A percentile compares a stretch with the other conserved stretches of the same genome.
Conservation (phyloP, 2,888 invertebrate species). For the Operophtera brumata region DNA sequence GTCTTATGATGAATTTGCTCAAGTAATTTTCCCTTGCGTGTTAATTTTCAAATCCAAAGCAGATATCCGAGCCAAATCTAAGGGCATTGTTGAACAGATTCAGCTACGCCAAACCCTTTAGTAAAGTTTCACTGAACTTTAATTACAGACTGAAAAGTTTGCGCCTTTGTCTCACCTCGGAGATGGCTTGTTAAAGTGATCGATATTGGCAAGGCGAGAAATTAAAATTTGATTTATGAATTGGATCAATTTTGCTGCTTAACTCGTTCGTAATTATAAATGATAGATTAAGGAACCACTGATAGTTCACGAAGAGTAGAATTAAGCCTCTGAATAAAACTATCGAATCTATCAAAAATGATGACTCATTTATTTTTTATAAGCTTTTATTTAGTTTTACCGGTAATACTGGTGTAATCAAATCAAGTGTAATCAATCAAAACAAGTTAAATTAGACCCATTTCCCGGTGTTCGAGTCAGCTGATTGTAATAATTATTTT, state of each 20-base stretch:
- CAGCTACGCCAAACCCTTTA: constrained; percentile 19
- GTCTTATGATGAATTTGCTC: neutral
- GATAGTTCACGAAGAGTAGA: too few species aligned
- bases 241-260: neutral
- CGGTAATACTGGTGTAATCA: too few species aligned
- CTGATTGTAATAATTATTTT: too few species aligned
- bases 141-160: constrained; percentile 27
- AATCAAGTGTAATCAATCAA: too few species aligned
- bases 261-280: too few species aligned
- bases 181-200: constrained; percentile 16
- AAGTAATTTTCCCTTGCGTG: neutral
- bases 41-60: neutral
- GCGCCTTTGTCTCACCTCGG: constrained; percentile 26
- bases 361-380: too few species aligned
- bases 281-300: too few species aligned
- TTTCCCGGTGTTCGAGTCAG: too few species aligned
- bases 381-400: too few species aligned
- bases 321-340: too few species aligned
- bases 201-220: constrained; percentile 3
- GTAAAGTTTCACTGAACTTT: constrained; percentile 27
- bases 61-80: constrained; percentile 9
- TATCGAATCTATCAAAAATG: too few species aligned
- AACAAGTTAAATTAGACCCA: too few species aligned
- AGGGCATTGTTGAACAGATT: constrained; percentile 19
- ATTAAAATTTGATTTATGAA: neutral